phyloP scores from a whole-genome alignment of 2,113 vertebrate species.

The Ciconia maguari region DNA sequence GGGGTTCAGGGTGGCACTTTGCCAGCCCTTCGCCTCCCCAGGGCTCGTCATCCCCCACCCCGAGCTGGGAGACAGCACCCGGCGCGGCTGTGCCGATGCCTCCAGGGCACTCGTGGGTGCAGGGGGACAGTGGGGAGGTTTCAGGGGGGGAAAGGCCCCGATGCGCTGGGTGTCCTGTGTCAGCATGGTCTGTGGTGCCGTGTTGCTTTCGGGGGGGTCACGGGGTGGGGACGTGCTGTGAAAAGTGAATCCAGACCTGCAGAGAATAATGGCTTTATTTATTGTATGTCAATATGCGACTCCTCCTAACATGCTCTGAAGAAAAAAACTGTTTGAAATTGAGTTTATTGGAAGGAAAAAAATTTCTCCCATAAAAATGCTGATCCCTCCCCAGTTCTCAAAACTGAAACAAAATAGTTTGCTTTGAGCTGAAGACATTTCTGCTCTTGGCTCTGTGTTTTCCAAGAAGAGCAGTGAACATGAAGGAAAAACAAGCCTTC shows the following conservation, averaged over 20 bases:
- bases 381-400: background rate
- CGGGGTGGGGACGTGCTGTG: background rate
- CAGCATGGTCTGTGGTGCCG: background rate
- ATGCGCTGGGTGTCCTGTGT: background rate
- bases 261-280: background rate
- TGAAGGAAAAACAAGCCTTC: slow-evolving; percentile 30
- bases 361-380: slow-evolving; percentile 24
- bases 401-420: slow-evolving; percentile 28
- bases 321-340: background rate
- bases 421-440: slow-evolving; percentile 10
- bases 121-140: background rate
- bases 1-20: background rate
- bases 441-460: slow-evolving; percentile 5
- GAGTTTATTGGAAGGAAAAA: slow-evolving; percentile 24
- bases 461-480: slow-evolving; percentile 23
- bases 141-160: background rate
- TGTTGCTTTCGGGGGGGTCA: background rate
- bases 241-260: background rate
- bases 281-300: background rate
- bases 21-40: background rate
- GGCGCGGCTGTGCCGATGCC: background rate
- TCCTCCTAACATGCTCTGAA: background rate
- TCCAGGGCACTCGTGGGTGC: background rate
- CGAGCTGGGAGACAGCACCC: background rate
- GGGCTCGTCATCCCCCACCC: background rate